Evolutionary conservation across 2,888 invertebrate genomes (phyloP), one percentile per base, ranked within the genome.

Genomic region (Xestia xanthographa): DNA sequence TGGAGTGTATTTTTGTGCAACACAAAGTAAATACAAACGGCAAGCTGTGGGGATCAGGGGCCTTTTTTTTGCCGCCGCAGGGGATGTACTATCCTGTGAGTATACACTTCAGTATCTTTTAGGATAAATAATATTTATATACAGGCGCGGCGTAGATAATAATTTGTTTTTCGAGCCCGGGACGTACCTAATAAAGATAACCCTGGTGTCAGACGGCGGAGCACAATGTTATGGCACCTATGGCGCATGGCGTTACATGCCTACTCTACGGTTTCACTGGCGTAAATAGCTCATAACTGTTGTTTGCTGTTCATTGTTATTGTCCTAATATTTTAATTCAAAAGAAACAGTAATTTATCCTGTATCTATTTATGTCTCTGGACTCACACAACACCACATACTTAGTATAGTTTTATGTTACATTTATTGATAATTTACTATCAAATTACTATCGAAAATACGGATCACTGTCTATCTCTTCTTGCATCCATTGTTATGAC

Each of bases 11-110:
- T 96, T 96, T 97, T 97, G 97, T 97, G 97, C 95, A 94, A 92
- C 94, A 94, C 93, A 95, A 96, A 97, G 97, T 96, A 96, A 95
- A 97, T 97, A 97, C 97, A 98, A 98, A 98, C 98, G 98, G 98
- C 98, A 98, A 98, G 98, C 98, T 99, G 98, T 99, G 98, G 98
- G 98, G 98, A 97, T 98, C 98, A 97, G 98, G 98, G 97, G 98
- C 98, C 97, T 98, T 98, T 97, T 98, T 98, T 97, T 98, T 98
- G 98, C 98, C 98, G 98, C 98, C 98, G 97, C 98, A 98, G 98
- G 98, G 98, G 98, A 98, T 98, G 98, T 98, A 98, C 97, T 99
- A 98, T 98, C 98, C 98, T 98, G 98, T 98, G 97, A 98, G 98
- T 98, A 96, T 93, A 85, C 84, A 77, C 83, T 83, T 80, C 72